These are phyloP conservation scores for Oncorhynchus tshawytscha DNA, from an alignment of 2,113 vertebrate species.

Conservation along the genomic window DNA sequence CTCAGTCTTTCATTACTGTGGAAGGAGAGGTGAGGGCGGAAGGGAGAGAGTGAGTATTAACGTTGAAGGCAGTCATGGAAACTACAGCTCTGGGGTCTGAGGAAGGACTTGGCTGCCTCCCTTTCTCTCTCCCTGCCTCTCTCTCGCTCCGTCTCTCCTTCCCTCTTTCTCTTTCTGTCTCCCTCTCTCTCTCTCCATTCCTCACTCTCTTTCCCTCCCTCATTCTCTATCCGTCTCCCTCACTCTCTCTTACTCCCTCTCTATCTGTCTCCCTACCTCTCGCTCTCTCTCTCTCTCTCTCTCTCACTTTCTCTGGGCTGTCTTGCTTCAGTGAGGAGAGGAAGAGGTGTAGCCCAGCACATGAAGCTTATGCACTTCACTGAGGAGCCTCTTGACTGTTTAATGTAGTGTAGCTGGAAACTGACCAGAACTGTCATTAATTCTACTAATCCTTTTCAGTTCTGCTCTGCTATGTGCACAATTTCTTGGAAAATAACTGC, in stretches of 20 bases:
- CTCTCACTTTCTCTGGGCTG: slow-evolving; percentile 41
- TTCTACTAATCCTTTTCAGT: slow-evolving; percentile 1
- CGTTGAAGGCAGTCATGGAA: too few species aligned
- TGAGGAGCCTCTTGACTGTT: slow-evolving; percentile 44
- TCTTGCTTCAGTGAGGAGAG: slow-evolving; percentile 41
- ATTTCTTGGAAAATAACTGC: neutral
- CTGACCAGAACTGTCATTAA: slow-evolving; percentile 11
- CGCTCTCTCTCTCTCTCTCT: slow-evolving; percentile 7
- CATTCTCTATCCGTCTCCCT: too few species aligned
- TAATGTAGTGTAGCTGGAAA: slow-evolving; percentile 29
- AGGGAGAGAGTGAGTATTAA: too few species aligned
- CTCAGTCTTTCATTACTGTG: too few species aligned
- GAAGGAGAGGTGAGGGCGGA: too few species aligned
- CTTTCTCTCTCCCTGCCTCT: neutral
- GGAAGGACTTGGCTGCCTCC: neutral
- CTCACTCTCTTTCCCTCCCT: too few species aligned
- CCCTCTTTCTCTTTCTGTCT: neutral
- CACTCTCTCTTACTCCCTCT: neutral
- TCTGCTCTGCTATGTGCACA: slow-evolving; percentile 26
- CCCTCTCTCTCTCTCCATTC: too few species aligned
- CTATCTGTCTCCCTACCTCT: too few species aligned
- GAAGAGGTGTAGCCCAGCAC: slow-evolving; percentile 46
- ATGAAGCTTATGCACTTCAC: slow-evolving; percentile 44
- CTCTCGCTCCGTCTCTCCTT: neutral
- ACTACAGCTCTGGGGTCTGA: too few species aligned